Conservation (phyloP, 1,140 invertebrate species). For the Oppia nitens region DNA sequence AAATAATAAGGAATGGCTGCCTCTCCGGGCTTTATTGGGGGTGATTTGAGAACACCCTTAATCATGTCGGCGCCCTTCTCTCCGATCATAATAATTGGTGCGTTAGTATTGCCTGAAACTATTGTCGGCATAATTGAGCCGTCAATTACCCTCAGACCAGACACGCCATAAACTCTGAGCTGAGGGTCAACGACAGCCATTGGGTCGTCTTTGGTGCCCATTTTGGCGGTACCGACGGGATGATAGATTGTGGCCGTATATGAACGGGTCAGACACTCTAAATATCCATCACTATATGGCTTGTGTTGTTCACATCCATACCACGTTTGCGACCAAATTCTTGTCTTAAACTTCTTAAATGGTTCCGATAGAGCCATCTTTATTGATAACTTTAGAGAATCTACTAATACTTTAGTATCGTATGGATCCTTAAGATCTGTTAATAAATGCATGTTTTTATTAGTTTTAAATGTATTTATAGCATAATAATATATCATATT, state of each 20-base stretch:
- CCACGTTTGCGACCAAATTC: constrained; percentile 24
- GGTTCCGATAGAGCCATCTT: constrained; percentile 19
- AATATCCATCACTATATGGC: constrained; percentile 60
- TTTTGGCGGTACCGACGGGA: constrained; percentile 75
- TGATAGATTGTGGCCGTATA: constrained; percentile 62
- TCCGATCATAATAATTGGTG: constrained; percentile 64
- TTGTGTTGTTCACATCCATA: constrained; percentile 48
- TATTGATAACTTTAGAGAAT: constrained; percentile 20
- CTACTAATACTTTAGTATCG: constrained; percentile 34
- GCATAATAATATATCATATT: no score
- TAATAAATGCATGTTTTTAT: no score
- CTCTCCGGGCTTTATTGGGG: constrained; percentile 6
- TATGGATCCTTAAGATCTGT: constrained; percentile 31
- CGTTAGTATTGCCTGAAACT: constrained; percentile 49
- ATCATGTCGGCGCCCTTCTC: constrained; percentile 71
- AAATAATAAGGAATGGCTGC: constrained; percentile 10
- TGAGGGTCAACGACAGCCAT: constrained; percentile 72
- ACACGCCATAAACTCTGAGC: constrained; percentile 40
- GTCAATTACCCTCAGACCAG: constrained; percentile 43
- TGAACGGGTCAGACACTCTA: constrained; percentile 65
- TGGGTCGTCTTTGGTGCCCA: constrained; percentile 68
- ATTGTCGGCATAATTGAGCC: constrained; percentile 53
- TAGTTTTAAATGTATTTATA: no score
- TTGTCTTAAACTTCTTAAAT: constrained; percentile 19
- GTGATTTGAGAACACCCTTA: constrained; percentile 29